Evolutionary conservation across 2,113 vertebrate species (phyloP).

Genomic region (Camelus bactrianus): DNA sequence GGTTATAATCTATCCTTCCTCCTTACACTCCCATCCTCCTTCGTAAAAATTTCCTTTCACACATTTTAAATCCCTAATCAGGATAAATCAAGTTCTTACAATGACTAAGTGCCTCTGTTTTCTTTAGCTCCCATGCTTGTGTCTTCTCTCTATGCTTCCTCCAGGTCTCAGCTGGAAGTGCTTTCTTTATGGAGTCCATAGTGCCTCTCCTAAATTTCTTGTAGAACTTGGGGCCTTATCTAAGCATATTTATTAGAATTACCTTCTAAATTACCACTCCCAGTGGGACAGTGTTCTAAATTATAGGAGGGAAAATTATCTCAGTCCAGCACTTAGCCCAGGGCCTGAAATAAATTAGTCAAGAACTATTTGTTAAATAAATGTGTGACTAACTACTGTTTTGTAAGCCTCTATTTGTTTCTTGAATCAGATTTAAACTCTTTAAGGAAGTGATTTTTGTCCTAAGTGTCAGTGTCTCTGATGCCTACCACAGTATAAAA

Average conservation of each 20-base stretch:
- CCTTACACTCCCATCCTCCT: not conserved
- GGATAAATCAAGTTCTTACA: not conserved
- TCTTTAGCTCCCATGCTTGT: not conserved
- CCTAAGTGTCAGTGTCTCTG: not conserved
- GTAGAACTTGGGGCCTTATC: not conserved
- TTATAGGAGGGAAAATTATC: not conserved
- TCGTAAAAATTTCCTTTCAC: not conserved
- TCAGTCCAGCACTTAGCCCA: not conserved
- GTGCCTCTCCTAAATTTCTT: not conserved
- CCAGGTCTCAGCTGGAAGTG: not conserved
- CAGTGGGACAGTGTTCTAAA: not conserved
- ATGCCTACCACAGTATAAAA: not conserved
- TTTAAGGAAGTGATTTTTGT: not conserved
- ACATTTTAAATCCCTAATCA: not conserved
- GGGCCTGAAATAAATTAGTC: not conserved
- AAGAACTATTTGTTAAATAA: not conserved
- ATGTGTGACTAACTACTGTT: not conserved
- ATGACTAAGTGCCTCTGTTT: not conserved
- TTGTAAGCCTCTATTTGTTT: not conserved
- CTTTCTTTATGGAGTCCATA: not conserved
- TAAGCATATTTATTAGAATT: not conserved
- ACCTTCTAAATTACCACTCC: not conserved
- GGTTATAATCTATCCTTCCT: not conserved
- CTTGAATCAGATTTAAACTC: not conserved
- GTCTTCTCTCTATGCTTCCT: not conserved